Evolutionary conservation across 2,797 vertebrate species (phyloP), one percentile per base, ranked within the genome.

Genomic region (Molothrus ater): DNA sequence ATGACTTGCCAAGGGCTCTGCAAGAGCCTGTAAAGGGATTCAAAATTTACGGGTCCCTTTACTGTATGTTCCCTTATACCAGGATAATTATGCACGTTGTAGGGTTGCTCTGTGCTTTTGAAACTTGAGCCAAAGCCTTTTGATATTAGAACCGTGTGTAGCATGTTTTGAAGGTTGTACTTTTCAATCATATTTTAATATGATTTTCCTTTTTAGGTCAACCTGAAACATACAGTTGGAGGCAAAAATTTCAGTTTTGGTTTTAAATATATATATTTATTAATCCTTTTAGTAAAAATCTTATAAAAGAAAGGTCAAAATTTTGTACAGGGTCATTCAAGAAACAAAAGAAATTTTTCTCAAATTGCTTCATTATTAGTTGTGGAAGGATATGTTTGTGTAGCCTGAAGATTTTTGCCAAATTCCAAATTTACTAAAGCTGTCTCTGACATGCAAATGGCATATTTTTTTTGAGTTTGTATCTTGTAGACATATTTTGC

Each of bases 1-100:
- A 88, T 85, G 57, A 91, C 88, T 95, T 96, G 94, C 95, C 71
- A 74, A 92, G 80, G 88, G 93, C 95, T 93, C 50, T 90, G 80
- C 64, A 86, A 89, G 80, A 87, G 45, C 38, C 38, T 92, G 90
- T 63, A 78, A 65, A 80, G 88, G 80, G 93, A 96, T 94, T 92
- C 86, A 68, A 89, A 93, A 88, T 95, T 96, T 95, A 65, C 54
- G 47, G 24, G 90, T 91, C 88, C 50, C 81, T 92, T 95, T 95
- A 43, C 64, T 5, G 2, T 59, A 20, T 87, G n/a, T 47, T 94
- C 24, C 48, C 48, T 86, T 86, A 70, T 74, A 86, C 34, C 57
- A 65, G 51, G 25, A 73, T 96, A 92, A 90, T 92, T 96, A 88
- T 85, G 45, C 45, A 84, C 2, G 0, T 84, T 76, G 89, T 71